phyloP scores from a whole-genome alignment of 2,888 invertebrate species.

The Andrena praecox region DNA sequence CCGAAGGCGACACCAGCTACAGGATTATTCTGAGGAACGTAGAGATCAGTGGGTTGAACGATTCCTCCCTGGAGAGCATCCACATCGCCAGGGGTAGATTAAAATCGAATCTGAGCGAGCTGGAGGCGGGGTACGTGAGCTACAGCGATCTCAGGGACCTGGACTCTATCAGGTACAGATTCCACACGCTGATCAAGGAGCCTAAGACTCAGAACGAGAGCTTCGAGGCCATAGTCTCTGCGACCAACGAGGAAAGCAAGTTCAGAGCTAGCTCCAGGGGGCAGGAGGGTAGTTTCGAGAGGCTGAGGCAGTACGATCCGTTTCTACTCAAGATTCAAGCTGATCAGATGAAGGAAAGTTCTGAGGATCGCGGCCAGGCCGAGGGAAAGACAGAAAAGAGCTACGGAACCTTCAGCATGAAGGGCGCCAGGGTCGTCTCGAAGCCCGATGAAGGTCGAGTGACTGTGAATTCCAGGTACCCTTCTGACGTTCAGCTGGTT shows the following conservation, averaged over 20 bases:
- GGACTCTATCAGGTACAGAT: constrained; percentile 81
- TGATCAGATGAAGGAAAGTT: constrained; percentile 30
- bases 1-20: constrained; percentile 81
- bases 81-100: constrained; percentile 78
- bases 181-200: constrained; percentile 80
- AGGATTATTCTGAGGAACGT: constrained; percentile 79
- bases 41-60: constrained; percentile 79
- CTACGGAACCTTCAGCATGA: constrained; percentile 36
- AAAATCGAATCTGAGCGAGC: constrained; percentile 79
- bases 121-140: constrained; percentile 82
- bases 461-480: constrained; percentile 2
- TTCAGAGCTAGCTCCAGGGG: constrained; percentile 9
- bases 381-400: neutral
- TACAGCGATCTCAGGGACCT: constrained; percentile 79
- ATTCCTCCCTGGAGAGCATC: constrained; percentile 80
- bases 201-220: constrained; percentile 63
- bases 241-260: constrained; percentile 28
- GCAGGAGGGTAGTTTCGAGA: constrained; percentile 40
- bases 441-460: neutral
- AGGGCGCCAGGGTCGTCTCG: constrained; percentile 37
- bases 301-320: constrained; percentile 57
- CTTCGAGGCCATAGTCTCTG: constrained; percentile 59
- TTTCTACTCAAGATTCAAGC: constrained; percentile 52
- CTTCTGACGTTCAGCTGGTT: constrained; percentile 66
- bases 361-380: neutral